phyloP scores from a whole-genome alignment of 2,113 vertebrate species.

The Cyanoderma ruficeps region DNA sequence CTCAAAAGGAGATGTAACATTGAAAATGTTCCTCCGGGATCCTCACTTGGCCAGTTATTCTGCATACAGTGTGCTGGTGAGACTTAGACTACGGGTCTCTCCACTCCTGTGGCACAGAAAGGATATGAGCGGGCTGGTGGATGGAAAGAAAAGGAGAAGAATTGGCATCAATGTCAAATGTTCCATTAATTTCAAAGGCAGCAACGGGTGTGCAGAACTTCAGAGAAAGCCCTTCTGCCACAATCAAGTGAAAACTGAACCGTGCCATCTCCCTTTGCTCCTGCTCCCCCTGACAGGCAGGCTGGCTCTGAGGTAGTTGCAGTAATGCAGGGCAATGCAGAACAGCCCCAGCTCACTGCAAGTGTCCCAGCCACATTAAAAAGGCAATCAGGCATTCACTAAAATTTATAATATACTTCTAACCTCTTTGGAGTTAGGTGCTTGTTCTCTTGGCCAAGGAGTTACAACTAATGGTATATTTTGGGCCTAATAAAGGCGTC shows the following conservation, averaged over 20 bases:
- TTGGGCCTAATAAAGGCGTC: background rate
- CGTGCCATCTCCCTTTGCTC: background rate
- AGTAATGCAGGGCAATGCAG: background rate
- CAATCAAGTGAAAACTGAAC: background rate
- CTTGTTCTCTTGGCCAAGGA: background rate
- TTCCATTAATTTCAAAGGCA: background rate
- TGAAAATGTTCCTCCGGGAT: background rate
- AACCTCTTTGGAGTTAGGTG: background rate
- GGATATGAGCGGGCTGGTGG: background rate
- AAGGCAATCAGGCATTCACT: background rate
- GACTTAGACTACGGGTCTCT: background rate
- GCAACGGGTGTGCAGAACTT: background rate
- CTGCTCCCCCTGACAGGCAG: background rate
- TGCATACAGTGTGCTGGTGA: background rate
- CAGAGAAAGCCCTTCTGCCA: background rate
- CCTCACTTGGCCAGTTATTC: background rate
- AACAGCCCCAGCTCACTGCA: background rate
- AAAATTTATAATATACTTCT: background rate
- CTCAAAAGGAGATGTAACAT: background rate
- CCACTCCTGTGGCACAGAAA: background rate
- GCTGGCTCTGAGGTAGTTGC: background rate
- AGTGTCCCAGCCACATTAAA: background rate
- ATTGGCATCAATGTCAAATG: background rate
- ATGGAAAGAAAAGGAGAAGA: background rate
- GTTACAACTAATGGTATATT: background rate